Percentiles rank a stretch among this genome's conserved stretches.
Conservation (phyloP, 2,888 invertebrate genomes). For the Polietes domitor region DNA sequence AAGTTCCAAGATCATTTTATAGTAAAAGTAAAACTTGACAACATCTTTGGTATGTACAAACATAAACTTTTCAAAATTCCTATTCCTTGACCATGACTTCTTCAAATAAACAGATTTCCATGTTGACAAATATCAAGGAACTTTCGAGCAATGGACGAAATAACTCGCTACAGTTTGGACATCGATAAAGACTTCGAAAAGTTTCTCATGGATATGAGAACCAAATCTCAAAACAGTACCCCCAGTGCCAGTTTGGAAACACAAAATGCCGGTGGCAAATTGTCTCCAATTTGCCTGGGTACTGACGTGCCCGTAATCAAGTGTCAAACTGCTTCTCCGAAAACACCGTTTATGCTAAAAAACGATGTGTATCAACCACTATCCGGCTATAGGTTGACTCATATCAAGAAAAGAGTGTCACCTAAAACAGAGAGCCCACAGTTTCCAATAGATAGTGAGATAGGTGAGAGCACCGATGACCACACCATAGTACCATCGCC, state of each 20-base stretch:
- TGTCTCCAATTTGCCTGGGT: no score
- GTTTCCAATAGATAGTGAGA: background rate
- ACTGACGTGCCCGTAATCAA: no score
- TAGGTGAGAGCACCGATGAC: background rate
- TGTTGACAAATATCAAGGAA: background rate
- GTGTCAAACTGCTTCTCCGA: background rate
- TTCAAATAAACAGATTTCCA: no score
- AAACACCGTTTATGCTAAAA: background rate
- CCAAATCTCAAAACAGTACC: background rate
- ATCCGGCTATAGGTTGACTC: background rate
- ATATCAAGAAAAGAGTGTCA: background rate
- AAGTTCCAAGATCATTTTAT: no score
- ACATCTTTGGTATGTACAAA: no score
- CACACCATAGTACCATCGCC: background rate
- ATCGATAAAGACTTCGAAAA: background rate
- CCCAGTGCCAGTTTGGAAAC: background rate
- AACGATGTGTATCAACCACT: background rate
- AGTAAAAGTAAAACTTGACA: no score
- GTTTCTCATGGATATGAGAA: background rate
- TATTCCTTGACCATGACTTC: no score
- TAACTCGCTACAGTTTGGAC: constrained; percentile 5
- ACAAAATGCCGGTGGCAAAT: no score
- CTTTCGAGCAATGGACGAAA: background rate
- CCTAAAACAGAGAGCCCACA: background rate
- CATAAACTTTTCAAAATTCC: no score